Base-by-base conservation (phyloP, 2,113 vertebrate genomes). In the Etheostoma cragini region DNA sequence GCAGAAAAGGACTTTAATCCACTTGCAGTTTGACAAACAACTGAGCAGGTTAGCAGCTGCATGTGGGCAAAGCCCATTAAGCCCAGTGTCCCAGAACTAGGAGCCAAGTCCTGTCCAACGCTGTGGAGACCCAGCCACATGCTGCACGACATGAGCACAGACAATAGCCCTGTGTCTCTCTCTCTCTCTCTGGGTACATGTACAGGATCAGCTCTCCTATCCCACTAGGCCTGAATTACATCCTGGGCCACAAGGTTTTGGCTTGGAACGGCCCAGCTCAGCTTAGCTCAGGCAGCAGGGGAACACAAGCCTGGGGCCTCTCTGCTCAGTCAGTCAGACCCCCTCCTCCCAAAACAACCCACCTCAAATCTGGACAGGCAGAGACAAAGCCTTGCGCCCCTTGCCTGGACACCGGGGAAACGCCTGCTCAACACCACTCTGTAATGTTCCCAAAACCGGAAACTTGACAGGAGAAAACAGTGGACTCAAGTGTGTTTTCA, bases 161-260 rank as follows among this genome's bases (percentile, higher is more conserved):
- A 92, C 90, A 92, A 87, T 85, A 85, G 88, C 47, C 84, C 80
- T 74, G 82, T 87, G 82, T 77, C 24, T 63, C 0, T 56, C 1
- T 50, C 8, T 19, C 10, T 49, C 15, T 57, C n/a, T 19, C 15
- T 33, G 66, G 47, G 66, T 64, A 66, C 80, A 68, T 68, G 26
- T 54, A 19, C 6, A 30, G 49, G 62, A 80, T 65, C 78, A 66
- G 74, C 70, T 50, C 54, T 66, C 19, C 61, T 69, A 47, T 75
- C 64, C 73, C 16, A 26, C 78, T 62, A 83, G 83, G 87, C 89
- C 89, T 15, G 19, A 79, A 73, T 62, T 61, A 79, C 72, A 80
- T 74, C 70, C 87, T 22, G 78, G 78, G 72, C 62, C 74, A 87
- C 65, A 81, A 35, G 78, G 74, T 80, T 42, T 76, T 80, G 71